phyloP scores from a whole-genome alignment of 2,888 invertebrate species.

The Eristalis intricaria region DNA sequence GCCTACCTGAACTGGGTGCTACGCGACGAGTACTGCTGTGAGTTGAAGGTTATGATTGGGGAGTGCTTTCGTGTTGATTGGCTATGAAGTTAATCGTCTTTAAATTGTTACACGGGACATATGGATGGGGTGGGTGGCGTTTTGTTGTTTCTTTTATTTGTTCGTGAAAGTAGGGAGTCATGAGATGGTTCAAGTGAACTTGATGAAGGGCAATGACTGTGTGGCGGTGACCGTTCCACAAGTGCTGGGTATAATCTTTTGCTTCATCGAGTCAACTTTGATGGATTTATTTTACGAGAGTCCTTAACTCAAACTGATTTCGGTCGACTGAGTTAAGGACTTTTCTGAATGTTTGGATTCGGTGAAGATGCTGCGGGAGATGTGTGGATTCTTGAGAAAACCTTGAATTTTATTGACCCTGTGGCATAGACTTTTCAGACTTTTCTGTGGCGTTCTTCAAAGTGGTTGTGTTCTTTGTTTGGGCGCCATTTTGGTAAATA shows the following conservation, averaged over 20 bases:
- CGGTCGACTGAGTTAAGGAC: neutral
- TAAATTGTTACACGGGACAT: neutral
- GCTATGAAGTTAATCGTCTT: neutral
- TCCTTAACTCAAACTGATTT: neutral
- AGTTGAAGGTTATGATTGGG: neutral
- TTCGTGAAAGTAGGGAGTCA: neutral
- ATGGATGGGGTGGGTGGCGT: neutral
- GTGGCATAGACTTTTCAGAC: no score
- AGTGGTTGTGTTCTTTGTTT: no score
- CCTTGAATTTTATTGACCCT: neutral
- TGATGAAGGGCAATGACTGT: neutral
- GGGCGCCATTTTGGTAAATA: no score
- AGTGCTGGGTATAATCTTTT: neutral
- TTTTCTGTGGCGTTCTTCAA: no score
- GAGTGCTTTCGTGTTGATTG: neutral
- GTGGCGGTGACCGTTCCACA: neutral
- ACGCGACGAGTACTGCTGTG: neutral
- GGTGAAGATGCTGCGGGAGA: neutral
- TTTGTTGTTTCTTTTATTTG: neutral
- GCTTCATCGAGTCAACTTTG: neutral
- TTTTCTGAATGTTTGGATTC: neutral
- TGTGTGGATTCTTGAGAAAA: neutral
- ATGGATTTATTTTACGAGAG: neutral
- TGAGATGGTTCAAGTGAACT: neutral
- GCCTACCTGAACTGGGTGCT: neutral